These are phyloP conservation scores for Crocidura indochinensis DNA, from an alignment of 2,797 vertebrate genomes.

Conservation along the genomic window DNA sequence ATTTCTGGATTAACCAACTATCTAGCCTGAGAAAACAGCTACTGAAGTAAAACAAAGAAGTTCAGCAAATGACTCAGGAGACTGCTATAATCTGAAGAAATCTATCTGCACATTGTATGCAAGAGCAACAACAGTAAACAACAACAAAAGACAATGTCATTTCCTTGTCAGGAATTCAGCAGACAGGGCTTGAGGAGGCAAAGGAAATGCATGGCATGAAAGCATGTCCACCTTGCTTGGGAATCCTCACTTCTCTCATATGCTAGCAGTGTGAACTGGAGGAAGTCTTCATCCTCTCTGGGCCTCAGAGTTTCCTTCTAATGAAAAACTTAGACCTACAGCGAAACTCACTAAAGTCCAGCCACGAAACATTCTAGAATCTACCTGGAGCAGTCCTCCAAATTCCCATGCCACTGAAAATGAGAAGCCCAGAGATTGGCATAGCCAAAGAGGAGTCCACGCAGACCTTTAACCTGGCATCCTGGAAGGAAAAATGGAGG, in stretches of 20 bases:
- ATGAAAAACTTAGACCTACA: not conserved
- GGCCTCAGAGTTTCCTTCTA: slow-evolving; percentile 34
- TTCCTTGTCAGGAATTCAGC: slow-evolving; percentile 35
- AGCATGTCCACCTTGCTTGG: not conserved
- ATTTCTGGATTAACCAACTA: slow-evolving; percentile 30
- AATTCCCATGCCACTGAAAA: slow-evolving; percentile 24
- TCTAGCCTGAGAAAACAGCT: not conserved
- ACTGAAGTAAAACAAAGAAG: not conserved
- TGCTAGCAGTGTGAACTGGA: slow-evolving; percentile 20
- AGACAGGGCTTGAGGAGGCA: not conserved
- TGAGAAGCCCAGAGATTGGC: not conserved
- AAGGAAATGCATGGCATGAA: slow-evolving; percentile 8
- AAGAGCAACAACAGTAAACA: not conserved
- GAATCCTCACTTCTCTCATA: not conserved
- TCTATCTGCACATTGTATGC: not conserved
- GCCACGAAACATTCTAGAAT: not conserved
- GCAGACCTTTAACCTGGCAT: not conserved
- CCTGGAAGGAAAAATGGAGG: slow-evolving; percentile 49
- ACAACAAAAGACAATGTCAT: not conserved
- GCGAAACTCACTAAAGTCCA: not conserved
- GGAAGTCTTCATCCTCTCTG: slow-evolving; percentile 35
- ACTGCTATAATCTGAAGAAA: slow-evolving; percentile 1
- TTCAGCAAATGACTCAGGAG: not conserved
- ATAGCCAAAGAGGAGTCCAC: slow-evolving; percentile 1
- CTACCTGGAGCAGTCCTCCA: not conserved